Evolutionary conservation across 2,797 vertebrate genomes (phyloP).

Genomic region (Apogon hyalosoma): DNA sequence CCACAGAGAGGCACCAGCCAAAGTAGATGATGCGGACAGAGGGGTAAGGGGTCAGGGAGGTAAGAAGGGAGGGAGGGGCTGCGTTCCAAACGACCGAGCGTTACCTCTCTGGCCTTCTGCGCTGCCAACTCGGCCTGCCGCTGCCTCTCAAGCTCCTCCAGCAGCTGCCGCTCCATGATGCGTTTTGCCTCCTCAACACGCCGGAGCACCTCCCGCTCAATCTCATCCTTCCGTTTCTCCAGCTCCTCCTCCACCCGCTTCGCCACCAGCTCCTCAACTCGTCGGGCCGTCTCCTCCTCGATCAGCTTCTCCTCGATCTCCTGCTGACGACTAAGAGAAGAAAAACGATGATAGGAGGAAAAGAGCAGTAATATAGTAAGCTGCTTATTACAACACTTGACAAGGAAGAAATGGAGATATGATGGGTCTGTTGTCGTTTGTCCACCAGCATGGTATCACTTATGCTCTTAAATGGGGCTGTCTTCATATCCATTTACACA

Average conservation of each 20-base stretch:
- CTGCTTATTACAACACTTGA: not conserved
- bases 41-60: constrained; percentile 31
- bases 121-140: constrained; percentile 97
- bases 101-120: constrained; percentile 99
- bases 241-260: constrained; percentile 98
- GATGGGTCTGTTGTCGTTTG: not conserved
- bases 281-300: constrained; percentile 97
- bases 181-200: constrained; percentile 98
- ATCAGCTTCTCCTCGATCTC: constrained; percentile 99
- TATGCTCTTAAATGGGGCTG: not conserved
- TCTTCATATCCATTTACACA: not conserved
- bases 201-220: constrained; percentile 96
- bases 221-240: constrained; percentile 98
- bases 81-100: constrained; percentile 99
- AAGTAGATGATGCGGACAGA: constrained; percentile 25
- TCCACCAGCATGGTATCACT: not conserved
- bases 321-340: constrained; percentile 89
- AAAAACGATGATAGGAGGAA: not conserved
- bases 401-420: no score
- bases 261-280: constrained; percentile 97
- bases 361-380: not conserved
- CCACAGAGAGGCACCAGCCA: constrained; percentile 13
- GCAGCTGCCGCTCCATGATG: constrained; percentile 99
- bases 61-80: constrained; percentile 75
- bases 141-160: constrained; percentile 99